A percentile compares a stretch with the other conserved stretches of the same genome.
phyloP scores from a whole-genome alignment of 1,140 invertebrate genomes.

The Pygmarrhopalites habei region DNA sequence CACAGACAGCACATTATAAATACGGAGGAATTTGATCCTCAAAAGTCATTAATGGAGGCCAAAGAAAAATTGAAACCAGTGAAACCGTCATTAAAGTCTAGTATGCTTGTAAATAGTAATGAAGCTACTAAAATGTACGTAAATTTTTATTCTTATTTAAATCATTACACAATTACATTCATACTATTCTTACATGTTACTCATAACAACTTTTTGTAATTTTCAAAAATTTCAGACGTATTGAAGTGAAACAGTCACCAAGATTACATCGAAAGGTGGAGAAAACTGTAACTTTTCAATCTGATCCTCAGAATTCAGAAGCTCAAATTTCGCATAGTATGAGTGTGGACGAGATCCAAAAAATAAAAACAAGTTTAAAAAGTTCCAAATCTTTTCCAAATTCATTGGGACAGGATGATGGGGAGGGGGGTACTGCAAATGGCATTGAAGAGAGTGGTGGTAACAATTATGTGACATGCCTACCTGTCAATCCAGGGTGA shows the following conservation, averaged over 20 bases:
- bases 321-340: constrained; percentile 63
- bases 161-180: no score
- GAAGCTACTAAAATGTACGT: constrained; percentile 32
- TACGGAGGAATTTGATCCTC: constrained; percentile 21
- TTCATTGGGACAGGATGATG: constrained; percentile 57
- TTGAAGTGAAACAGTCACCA: constrained; percentile 40
- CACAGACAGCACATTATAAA: neutral
- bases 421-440: constrained; percentile 65
- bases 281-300: constrained; percentile 40
- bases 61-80: constrained; percentile 35
- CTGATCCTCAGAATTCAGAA: constrained; percentile 9
- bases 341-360: constrained; percentile 79
- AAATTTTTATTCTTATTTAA: no score
- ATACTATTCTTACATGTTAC: no score
- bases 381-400: constrained; percentile 76
- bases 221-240: no score
- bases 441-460: constrained; percentile 51
- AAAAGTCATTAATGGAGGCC: constrained; percentile 35
- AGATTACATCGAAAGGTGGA: constrained; percentile 32
- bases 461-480: constrained; percentile 41
- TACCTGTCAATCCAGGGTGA: constrained; percentile 42
- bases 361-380: constrained; percentile 68
- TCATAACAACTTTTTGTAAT: no score
- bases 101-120: neutral
- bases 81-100: constrained; percentile 31